Evolutionary conservation across 2,888 invertebrate species (phyloP).

Genomic region (Lasioglossum vierecki): DNA sequence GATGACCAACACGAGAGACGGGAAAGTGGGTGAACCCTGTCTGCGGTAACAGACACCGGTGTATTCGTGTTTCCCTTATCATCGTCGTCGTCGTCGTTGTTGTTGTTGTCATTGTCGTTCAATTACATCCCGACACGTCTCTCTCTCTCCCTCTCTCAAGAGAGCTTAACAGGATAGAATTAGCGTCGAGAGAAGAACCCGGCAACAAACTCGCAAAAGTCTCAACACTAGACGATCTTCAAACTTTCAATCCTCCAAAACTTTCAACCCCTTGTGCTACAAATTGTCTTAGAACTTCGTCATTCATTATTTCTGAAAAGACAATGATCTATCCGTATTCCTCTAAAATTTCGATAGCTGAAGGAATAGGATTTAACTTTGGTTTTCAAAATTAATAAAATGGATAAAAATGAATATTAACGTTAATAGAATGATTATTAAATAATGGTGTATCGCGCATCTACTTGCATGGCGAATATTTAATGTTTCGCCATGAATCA

Average conservation of each 20-base stretch:
- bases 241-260: neutral
- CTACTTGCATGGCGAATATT: no score
- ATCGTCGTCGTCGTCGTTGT: conserved; percentile 15
- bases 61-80: conserved; percentile 37
- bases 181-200: neutral
- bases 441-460: no score
- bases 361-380: neutral
- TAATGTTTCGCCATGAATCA: no score
- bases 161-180: conserved; percentile 2
- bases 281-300: neutral
- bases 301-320: neutral
- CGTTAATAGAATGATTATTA: no score
- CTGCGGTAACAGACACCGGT: conserved; percentile 53
- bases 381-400: neutral
- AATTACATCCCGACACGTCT: conserved; percentile 7
- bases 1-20: conserved; percentile 58
- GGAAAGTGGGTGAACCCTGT: conserved; percentile 71
- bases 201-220: neutral
- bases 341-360: no score
- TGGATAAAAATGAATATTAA: no score
- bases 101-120: conserved; percentile 18
- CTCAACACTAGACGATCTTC: neutral
- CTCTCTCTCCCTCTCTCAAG: neutral
- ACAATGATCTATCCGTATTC: neutral
- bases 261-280: neutral